Evolutionary conservation across 2,888 invertebrate species (phyloP).

Genomic region (Phrixothrix hirtus): DNA sequence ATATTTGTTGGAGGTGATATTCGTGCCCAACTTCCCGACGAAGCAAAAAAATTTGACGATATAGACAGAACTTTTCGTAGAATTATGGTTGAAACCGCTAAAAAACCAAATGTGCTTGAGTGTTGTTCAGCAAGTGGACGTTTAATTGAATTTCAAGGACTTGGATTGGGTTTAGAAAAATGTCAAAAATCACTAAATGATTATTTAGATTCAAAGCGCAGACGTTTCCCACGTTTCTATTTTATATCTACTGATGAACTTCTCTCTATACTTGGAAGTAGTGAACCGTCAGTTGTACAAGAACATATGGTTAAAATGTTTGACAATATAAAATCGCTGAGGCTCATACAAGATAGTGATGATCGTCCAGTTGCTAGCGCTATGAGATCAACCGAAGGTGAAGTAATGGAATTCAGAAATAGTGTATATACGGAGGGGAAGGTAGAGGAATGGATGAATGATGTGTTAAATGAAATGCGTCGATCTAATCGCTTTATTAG

Average conservation of each 20-base stretch:
- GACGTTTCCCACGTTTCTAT: conserved; percentile 88
- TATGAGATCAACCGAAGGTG: conserved; percentile 86
- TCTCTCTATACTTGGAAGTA: conserved; percentile 85
- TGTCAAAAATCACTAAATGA: conserved; percentile 92
- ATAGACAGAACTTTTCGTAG: conserved; percentile 81
- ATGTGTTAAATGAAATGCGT: conserved; percentile 82
- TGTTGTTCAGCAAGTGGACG: conserved; percentile 77
- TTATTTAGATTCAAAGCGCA: conserved; percentile 84
- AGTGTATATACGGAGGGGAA: conserved; percentile 75
- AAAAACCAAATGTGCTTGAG: conserved; percentile 76
- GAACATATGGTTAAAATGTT: conserved; percentile 97
- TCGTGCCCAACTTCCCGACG: conserved; percentile 81
- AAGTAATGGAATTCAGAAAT: conserved; percentile 81
- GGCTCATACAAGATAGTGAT: conserved; percentile 67
- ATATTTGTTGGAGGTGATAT: conserved; percentile 92
- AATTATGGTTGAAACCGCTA: conserved; percentile 84
- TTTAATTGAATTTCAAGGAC: conserved; percentile 72
- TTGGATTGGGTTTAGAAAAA: conserved; percentile 77
- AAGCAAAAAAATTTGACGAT: conserved; percentile 87
- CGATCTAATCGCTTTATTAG: conserved; percentile 79
- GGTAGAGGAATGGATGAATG: conserved; percentile 93
- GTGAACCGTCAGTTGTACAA: conserved; percentile 81
- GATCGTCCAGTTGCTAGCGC: conserved; percentile 73
- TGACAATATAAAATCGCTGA: conserved; percentile 81
- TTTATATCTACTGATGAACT: conserved; percentile 94